phyloP scores from a whole-genome alignment of 2,888 invertebrate species.

The Palloptera scutellata region DNA sequence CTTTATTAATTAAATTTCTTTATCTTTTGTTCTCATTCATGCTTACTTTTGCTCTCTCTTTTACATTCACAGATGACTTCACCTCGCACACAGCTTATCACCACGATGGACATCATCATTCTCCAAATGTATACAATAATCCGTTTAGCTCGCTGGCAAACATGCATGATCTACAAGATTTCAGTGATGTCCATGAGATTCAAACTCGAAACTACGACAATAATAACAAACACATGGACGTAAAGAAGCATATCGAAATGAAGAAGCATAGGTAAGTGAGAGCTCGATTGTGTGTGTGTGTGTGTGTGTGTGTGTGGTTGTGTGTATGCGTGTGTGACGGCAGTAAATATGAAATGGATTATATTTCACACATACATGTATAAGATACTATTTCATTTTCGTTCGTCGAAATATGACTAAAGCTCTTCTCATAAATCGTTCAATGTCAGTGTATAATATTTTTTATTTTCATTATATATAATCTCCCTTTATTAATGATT shows the following conservation, averaged over 20 bases:
- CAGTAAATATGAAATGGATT: neutral
- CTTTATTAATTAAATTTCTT: constrained; percentile 16
- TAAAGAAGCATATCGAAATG: constrained; percentile 59
- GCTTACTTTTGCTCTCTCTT: constrained; percentile 6
- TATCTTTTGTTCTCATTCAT: neutral
- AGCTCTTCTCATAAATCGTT: neutral
- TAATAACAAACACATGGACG: constrained; percentile 55
- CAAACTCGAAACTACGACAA: constrained; percentile 53
- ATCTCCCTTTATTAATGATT: neutral
- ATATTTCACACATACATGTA: neutral
- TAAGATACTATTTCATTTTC: neutral
- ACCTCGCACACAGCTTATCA: constrained; percentile 48
- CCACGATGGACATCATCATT: constrained; percentile 54
- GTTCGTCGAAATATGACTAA: too few species aligned
- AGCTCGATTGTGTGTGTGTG: neutral
- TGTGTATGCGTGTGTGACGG: neutral
- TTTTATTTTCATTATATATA: neutral
- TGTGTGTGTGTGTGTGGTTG: neutral
- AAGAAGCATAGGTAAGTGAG: constrained; percentile 62
- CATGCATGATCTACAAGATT: constrained; percentile 58
- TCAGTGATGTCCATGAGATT: constrained; percentile 52
- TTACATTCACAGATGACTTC: constrained; percentile 52
- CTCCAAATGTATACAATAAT: constrained; percentile 56
- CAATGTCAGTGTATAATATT: neutral
- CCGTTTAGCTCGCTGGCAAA: constrained; percentile 60